phyloP scores from a whole-genome alignment of 2,888 invertebrate genomes.

The Onchidella celtica region DNA sequence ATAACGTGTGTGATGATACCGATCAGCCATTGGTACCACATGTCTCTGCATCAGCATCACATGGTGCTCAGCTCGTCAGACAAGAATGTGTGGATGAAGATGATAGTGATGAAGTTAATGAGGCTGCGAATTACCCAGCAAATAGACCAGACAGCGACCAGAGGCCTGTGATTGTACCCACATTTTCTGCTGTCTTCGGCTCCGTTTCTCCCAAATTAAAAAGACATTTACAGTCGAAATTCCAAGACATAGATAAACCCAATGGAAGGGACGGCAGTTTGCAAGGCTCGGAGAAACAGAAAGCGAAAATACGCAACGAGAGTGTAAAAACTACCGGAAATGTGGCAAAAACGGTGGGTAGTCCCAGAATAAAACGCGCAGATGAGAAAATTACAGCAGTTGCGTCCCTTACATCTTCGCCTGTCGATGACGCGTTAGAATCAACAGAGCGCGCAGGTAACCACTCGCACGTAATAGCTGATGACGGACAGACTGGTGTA shows the following conservation, averaged over 20 bases:
- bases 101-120: conserved; percentile 3
- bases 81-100: neutral
- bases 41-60: neutral
- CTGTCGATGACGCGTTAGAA: too few species aligned
- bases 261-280: neutral
- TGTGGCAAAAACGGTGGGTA: too few species aligned
- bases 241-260: neutral
- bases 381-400: too few species aligned
- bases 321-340: too few species aligned
- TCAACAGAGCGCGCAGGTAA: too few species aligned
- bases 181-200: conserved; percentile 52
- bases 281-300: neutral
- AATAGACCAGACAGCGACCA: neutral
- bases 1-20: conserved; percentile 26
- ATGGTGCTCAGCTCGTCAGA: too few species aligned
- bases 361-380: too few species aligned
- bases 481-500: too few species aligned
- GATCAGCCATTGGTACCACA: too few species aligned
- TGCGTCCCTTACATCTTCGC: too few species aligned
- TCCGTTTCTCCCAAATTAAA: conserved; percentile 54
- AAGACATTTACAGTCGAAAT: conserved; percentile 36
- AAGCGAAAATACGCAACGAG: neutral
- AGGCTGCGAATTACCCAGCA: neutral
- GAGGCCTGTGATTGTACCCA: conserved; percentile 33
- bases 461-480: too few species aligned